Conservation (phyloP, 1,140 invertebrate species). For the Uloborus diversus region DNA sequence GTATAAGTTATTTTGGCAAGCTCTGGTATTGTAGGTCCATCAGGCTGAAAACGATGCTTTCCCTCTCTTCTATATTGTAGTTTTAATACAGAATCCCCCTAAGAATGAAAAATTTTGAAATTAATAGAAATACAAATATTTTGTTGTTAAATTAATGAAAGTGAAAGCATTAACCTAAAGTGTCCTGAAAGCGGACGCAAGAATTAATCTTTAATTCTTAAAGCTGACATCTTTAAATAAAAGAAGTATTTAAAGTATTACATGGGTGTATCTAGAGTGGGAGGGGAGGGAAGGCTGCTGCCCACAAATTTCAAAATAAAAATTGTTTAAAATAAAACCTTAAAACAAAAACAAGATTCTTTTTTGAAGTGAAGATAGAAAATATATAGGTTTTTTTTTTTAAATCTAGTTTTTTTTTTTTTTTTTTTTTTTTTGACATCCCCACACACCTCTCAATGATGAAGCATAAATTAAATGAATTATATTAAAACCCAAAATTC, state of each 20-base stretch:
- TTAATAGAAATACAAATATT: neutral
- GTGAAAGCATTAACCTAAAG: no score
- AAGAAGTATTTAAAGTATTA: neutral
- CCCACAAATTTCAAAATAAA: neutral
- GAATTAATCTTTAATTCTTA: neutral
- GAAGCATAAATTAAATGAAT: no score
- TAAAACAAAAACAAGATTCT: neutral
- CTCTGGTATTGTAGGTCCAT: slow-evolving; percentile 73
- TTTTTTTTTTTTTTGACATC: neutral
- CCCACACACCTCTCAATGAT: no score
- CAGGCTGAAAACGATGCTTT: slow-evolving; percentile 74
- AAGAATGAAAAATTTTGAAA: neutral
- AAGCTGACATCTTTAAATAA: neutral
- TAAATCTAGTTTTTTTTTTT: neutral
- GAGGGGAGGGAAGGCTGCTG: neutral
- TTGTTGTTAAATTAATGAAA: neutral
- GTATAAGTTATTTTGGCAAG: slow-evolving; percentile 79
- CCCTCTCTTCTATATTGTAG: slow-evolving; percentile 71
- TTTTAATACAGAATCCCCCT: slow-evolving; percentile 71
- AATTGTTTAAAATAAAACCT: no score
- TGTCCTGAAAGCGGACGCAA: neutral
- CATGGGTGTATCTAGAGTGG: neutral
- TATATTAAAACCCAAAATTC: no score
- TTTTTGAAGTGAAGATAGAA: neutral
- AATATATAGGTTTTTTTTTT: neutral